These are phyloP conservation scores for zebrafish (Danio rerio) DNA, from an alignment of 2,113 vertebrate species.

Conservation along the genomic window DNA sequence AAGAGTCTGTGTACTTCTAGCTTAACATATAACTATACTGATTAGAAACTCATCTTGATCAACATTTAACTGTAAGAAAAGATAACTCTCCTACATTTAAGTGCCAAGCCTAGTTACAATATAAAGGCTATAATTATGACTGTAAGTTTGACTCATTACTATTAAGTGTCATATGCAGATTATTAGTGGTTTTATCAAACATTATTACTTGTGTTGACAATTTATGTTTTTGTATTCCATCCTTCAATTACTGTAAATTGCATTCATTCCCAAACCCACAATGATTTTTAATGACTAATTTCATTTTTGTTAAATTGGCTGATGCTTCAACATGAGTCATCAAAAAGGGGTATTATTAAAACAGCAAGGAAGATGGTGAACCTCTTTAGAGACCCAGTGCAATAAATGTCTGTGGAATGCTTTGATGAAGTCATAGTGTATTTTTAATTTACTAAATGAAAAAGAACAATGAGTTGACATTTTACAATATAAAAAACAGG, in stretches of 20 bases:
- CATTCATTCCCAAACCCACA: neutral
- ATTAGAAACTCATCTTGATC: neutral
- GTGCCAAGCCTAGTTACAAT: too few relatives aligned
- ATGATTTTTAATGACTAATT: conserved; percentile 49
- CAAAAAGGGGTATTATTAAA: conserved; percentile 49
- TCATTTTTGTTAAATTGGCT: conserved; percentile 54
- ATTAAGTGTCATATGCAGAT: conserved; percentile 44
- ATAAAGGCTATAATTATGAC: neutral
- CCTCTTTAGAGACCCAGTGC: neutral
- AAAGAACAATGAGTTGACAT: neutral
- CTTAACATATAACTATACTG: neutral
- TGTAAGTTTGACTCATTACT: conserved; percentile 42
- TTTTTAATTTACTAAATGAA: conserved; percentile 7
- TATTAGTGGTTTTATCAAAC: conserved; percentile 29
- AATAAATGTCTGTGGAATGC: conserved; percentile 8
- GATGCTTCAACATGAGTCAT: conserved; percentile 47
- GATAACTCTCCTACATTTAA: neutral
- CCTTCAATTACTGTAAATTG: neutral
- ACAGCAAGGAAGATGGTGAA: conserved; percentile 21
- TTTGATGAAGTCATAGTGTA: neutral
- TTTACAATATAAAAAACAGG: neutral
- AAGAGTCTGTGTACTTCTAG: neutral
- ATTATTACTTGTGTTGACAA: conserved; percentile 48
- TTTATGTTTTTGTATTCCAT: conserved; percentile 9
- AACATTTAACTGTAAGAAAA: neutral